Evolutionary conservation across 2,888 invertebrate genomes (phyloP).

Genomic region (Agriotes lineatus): DNA sequence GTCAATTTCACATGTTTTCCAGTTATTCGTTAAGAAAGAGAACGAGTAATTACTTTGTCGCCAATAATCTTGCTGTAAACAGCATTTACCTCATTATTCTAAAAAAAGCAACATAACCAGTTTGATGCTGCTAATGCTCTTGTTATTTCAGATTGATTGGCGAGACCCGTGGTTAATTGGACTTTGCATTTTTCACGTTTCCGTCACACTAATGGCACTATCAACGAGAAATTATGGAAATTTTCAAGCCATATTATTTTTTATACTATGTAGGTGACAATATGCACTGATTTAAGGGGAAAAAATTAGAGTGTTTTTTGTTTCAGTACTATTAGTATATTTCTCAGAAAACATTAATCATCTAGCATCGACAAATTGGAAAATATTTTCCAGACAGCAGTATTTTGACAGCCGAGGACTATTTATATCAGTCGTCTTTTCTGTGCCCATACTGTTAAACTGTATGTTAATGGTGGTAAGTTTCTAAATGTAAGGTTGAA

Average conservation of each 20-base stretch:
- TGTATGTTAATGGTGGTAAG: slow-evolving; percentile 96
- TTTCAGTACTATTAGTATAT: slow-evolving; percentile 86
- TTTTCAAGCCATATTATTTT: slow-evolving; percentile 87
- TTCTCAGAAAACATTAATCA: slow-evolving; percentile 93
- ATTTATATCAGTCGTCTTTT: slow-evolving; percentile 94
- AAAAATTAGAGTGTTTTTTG: not conserved
- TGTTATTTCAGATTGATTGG: slow-evolving; percentile 84
- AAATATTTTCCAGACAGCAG: slow-evolving; percentile 88
- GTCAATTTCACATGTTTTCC: too few relatives aligned
- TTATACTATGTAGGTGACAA: slow-evolving; percentile 79
- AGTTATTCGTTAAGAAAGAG: too few relatives aligned
- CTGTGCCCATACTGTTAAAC: slow-evolving; percentile 91
- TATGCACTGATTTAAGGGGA: not conserved
- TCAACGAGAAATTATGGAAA: slow-evolving; percentile 88
- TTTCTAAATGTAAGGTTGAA: slow-evolving; percentile 58
- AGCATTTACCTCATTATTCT: too few relatives aligned
- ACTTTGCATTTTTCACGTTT: slow-evolving; percentile 80
- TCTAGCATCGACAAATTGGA: slow-evolving; percentile 89
- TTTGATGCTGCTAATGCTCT: too few relatives aligned
- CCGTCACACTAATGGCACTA: slow-evolving; percentile 82
- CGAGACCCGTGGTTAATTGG: slow-evolving; percentile 88
- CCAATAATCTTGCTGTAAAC: too few relatives aligned
- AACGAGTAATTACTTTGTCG: too few relatives aligned
- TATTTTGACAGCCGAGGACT: slow-evolving; percentile 95
- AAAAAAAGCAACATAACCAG: too few relatives aligned